These are phyloP conservation scores for Montipora efflorescens DNA, from an alignment of 64 coral and sea anemone genomes.

Conservation along the genomic window DNA sequence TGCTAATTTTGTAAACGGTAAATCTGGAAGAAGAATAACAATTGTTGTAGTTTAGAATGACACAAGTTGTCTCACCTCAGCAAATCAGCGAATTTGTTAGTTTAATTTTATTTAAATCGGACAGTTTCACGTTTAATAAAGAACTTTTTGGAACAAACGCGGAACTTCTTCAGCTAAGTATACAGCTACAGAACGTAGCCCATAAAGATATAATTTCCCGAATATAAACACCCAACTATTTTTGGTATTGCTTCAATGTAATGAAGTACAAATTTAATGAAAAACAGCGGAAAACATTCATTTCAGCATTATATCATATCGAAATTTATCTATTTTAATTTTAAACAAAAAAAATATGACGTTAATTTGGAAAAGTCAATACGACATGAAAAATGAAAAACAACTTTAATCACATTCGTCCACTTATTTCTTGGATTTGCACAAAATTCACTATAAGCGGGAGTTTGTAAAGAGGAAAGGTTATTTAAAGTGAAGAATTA, in stretches of 20 bases:
- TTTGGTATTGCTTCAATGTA: neutral
- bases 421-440: too few species aligned
- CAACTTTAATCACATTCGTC: too few species aligned
- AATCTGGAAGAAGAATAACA: neutral
- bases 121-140: too few species aligned
- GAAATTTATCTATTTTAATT: too few species aligned
- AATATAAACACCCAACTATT: neutral
- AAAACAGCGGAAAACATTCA: too few species aligned
- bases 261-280: neutral
- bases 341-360: too few species aligned
- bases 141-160: neutral
- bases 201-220: constrained; percentile 4
- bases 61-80: neutral
- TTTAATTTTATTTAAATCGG: neutral
- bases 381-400: too few species aligned
- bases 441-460: too few species aligned
- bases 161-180: neutral
- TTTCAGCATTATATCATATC: too few species aligned
- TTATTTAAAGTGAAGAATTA: too few species aligned
- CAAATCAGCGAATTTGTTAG: neutral
- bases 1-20: constrained; percentile 26
- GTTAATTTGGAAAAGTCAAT: too few species aligned
- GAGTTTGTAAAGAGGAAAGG: too few species aligned
- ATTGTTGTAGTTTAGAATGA: neutral
- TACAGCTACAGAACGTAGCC: neutral